Conservation (phyloP, 2,888 invertebrate species). For the Orthosia gracilis region DNA sequence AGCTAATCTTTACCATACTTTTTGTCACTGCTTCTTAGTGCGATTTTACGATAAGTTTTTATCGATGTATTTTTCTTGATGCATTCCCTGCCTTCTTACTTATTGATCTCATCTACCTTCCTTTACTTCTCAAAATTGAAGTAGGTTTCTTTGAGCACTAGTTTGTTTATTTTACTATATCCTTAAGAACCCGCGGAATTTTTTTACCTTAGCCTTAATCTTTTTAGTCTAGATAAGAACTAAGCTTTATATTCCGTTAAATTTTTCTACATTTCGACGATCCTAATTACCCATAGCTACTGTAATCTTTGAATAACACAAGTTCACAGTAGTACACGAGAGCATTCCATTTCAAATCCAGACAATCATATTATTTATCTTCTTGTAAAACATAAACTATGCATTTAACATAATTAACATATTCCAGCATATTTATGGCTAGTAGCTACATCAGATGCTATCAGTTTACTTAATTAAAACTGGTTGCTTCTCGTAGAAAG, state of each 20-base stretch:
- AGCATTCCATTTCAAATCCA: slow-evolving; percentile 5
- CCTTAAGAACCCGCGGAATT: background rate
- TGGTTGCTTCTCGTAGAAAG: slow-evolving; percentile 54
- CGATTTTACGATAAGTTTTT: slow-evolving; percentile 17
- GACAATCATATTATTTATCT: slow-evolving; percentile 6
- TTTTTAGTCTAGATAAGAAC: background rate
- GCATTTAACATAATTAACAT: slow-evolving; percentile 24
- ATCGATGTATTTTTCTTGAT: background rate
- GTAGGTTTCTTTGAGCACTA: too few species aligned
- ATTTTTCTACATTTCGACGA: background rate
- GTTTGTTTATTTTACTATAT: background rate
- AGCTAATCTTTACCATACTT: slow-evolving; percentile 3
- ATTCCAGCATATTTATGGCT: slow-evolving; percentile 32
- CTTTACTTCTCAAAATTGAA: background rate
- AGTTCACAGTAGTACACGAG: background rate
- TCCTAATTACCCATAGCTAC: background rate
- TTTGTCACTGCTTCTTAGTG: background rate
- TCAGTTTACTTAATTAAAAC: slow-evolving; percentile 55
- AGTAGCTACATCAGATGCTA: slow-evolving; percentile 37
- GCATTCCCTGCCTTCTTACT: background rate
- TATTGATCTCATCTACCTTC: background rate
- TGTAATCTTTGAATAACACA: slow-evolving; percentile 17
- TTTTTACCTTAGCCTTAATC: background rate
- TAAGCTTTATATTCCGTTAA: background rate
- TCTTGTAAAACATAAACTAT: slow-evolving; percentile 5